Base-by-base conservation (phyloP, 2,888 invertebrate genomes). In the Andricus curvator region DNA sequence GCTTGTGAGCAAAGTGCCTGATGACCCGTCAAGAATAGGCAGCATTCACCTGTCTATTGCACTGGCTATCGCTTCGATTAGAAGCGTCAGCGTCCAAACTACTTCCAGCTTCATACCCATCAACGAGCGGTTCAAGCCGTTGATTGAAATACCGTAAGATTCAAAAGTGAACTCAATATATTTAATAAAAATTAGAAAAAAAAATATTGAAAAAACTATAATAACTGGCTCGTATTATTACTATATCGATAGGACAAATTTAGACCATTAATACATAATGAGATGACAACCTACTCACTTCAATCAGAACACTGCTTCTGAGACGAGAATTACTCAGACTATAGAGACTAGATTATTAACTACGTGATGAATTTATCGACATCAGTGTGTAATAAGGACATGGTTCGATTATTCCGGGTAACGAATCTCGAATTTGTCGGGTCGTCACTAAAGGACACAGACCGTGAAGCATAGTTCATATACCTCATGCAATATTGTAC, bases 1-100 rank as follows among this genome's bases (percentile, higher is more conserved):
- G 62, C 25, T 25, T 6, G 62, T 15, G 25, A 62, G 22, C 15
- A 62, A 62, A 62, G 62, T 62, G 15, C 5, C 15, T 62, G 25
- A 22, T 62, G 62, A 22, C 15, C 15, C 13, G 62, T 25, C 25
- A 25, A 13, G 25, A 62, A 25, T 25, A 13, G 0, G 15, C 62
- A 62, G 62, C 25, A 62, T 62, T 62, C 62, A 62, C 62, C 62
- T 62, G 62, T 25, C 62, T 15, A 15, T 62, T 62, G 25, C 62
- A 62, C 62, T 62, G 22, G 11, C 62, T 22, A 62, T 25, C 25
- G 25, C 62, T 13, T 62, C 22, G 22, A 60, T 60, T 22, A 22
- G 6, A 60, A 22, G 60, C 60, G 22, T n/a, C 22, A 60, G 60
- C 1, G 8, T 56, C 17, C 22, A 22, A 60, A 22, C 60, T 60